Percentiles rank a stretch among this genome's conserved stretches.
Conservation (phyloP, 1,140 invertebrate species). For the Brachionus asplanchnoidis region DNA sequence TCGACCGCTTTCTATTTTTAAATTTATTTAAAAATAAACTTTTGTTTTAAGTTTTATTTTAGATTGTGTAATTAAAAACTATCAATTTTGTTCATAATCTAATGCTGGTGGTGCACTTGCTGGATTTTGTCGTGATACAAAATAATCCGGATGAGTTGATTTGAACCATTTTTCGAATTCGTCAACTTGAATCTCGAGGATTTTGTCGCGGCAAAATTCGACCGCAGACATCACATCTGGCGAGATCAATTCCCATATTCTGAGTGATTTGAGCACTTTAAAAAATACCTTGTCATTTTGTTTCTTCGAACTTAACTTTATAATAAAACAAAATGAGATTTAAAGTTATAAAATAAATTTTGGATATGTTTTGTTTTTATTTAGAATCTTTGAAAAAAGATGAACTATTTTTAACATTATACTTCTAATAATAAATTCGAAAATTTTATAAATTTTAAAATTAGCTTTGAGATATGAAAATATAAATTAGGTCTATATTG, state of each 20-base stretch:
- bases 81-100: neutral
- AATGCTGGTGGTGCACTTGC: neutral
- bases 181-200: conserved; percentile 54
- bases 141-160: conserved; percentile 43
- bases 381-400: neutral
- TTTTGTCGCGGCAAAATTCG: conserved; percentile 54
- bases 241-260: conserved; percentile 54
- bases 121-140: conserved; percentile 2
- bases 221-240: conserved; percentile 55
- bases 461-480: neutral
- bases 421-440: no score
- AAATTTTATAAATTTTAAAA: no score
- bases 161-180: conserved; percentile 56
- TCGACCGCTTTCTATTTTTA: neutral
- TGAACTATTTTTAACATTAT: neutral
- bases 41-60: neutral
- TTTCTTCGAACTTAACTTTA: neutral
- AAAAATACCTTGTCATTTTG: conserved; percentile 6
- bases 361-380: no score
- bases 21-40: neutral
- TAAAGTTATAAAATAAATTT: no score
- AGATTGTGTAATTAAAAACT: neutral
- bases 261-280: neutral
- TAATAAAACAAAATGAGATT: neutral
- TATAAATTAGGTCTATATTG: neutral